phyloP scores from a whole-genome alignment of 2,113 vertebrate species.

The Actenoides hombroni region DNA sequence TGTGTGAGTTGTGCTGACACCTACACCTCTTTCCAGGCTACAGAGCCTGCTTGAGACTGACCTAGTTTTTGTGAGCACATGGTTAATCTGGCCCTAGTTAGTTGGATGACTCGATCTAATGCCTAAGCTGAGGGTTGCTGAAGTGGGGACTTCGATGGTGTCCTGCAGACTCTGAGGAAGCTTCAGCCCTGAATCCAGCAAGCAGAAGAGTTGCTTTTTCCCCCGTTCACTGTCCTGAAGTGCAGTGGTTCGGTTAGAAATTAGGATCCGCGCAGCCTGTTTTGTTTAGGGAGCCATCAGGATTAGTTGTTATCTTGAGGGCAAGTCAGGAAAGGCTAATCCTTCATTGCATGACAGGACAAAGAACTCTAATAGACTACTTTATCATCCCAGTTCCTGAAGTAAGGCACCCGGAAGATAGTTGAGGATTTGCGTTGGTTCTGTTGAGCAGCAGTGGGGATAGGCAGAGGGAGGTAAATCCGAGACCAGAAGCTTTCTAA shows the following conservation, averaged over 20 bases:
- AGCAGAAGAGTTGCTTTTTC: background rate
- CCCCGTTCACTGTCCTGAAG: background rate
- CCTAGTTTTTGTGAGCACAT: slow-evolving; percentile 2
- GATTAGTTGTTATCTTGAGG: slow-evolving; percentile 17
- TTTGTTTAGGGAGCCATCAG: background rate
- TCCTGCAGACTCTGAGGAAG: background rate
- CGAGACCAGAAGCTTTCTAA: background rate
- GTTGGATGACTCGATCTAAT: slow-evolving; percentile 1
- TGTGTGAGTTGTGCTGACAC: background rate
- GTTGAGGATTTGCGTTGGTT: background rate
- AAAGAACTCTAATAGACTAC: slow-evolving; percentile 22
- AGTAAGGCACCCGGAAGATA: background rate
- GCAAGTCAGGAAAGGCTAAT: slow-evolving; percentile 34
- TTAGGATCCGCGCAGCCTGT: background rate
- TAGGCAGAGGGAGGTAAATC: background rate
- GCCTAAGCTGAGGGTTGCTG: background rate
- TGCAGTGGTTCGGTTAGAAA: background rate
- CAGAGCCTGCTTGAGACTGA: background rate
- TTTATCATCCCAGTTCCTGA: background rate
- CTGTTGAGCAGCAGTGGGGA: background rate
- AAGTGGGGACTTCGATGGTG: background rate
- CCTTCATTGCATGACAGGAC: background rate
- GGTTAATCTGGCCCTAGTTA: slow-evolving; percentile 26
- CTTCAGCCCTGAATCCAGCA: background rate
- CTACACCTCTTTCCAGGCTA: background rate